Percentiles rank a stretch among this genome's conserved stretches.
Conservation (phyloP, 2,797 vertebrate species). For the Lacerta agilis region DNA sequence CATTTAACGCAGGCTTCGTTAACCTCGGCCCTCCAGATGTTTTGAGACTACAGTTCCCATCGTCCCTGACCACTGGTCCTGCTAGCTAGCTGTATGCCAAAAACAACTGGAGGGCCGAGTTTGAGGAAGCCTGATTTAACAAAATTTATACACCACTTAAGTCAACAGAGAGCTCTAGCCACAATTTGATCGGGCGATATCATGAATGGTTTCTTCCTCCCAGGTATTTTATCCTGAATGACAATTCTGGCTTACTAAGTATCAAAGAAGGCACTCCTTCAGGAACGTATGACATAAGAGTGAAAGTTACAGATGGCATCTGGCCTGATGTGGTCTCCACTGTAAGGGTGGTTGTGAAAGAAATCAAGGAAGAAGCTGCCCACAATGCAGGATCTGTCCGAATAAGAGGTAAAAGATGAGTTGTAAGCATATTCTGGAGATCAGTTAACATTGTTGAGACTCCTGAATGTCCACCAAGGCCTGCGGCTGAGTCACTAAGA, state of each 20-base stretch:
- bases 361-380: conserved; percentile 82
- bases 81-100: too few species aligned
- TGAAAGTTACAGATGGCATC: conserved; percentile 84
- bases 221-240: conserved; percentile 88
- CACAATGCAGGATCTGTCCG: conserved; percentile 83
- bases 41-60: too few species aligned
- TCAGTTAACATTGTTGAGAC: background rate
- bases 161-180: too few species aligned
- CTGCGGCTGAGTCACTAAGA: background rate
- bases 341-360: conserved; percentile 81
- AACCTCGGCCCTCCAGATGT: too few species aligned
- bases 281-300: conserved; percentile 83
- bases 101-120: too few species aligned
- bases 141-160: too few species aligned
- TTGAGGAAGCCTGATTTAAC: too few species aligned
- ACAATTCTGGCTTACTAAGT: conserved; percentile 85
- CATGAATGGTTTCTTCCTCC: conserved; percentile 43
- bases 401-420: conserved; percentile 81
- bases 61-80: too few species aligned
- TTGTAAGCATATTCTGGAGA: background rate
- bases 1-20: too few species aligned
- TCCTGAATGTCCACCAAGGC: background rate
- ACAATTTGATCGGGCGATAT: background rate
- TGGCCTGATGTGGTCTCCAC: conserved; percentile 91
- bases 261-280: conserved; percentile 82